Conservation (phyloP, 2,888 invertebrate species). For the Cyclophora punctaria region DNA sequence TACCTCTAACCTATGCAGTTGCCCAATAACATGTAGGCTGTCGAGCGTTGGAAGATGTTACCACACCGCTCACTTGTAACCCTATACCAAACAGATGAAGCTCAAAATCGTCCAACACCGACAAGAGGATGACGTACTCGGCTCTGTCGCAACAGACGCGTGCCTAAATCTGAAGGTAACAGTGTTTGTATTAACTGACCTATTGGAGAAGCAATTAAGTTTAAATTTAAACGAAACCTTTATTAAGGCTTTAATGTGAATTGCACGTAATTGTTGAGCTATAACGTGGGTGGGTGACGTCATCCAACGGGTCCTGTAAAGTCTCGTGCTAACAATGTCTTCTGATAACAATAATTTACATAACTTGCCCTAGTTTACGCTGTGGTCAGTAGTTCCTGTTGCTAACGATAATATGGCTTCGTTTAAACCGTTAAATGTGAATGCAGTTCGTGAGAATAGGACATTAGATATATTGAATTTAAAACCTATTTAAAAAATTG, state of each 20-base stretch:
- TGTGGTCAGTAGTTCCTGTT: background rate
- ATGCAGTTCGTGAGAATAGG: no score
- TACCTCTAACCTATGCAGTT: slow-evolving; percentile 45
- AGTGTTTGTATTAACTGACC: slow-evolving; percentile 27
- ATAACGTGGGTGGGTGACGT: slow-evolving; percentile 54
- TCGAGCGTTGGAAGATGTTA: slow-evolving; percentile 40
- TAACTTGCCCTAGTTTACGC: slow-evolving; percentile 24
- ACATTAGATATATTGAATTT: no score
- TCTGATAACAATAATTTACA: slow-evolving; percentile 10
- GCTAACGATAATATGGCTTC: no score
- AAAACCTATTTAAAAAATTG: no score
- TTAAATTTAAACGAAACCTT: slow-evolving; percentile 11
- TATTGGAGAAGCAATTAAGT: slow-evolving; percentile 20
- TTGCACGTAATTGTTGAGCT: slow-evolving; percentile 26
- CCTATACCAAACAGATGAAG: slow-evolving; percentile 20
- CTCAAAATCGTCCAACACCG: slow-evolving; percentile 14
- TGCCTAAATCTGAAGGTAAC: slow-evolving; percentile 30
- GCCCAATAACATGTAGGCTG: slow-evolving; percentile 62
- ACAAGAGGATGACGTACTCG: slow-evolving; percentile 40
- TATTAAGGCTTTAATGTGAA: slow-evolving; percentile 7
- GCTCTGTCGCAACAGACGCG: slow-evolving; percentile 62
- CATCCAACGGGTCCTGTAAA: slow-evolving; percentile 31
- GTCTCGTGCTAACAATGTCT: slow-evolving; percentile 13
- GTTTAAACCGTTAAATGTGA: no score
- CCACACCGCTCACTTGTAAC: slow-evolving; percentile 32